Evolutionary conservation across 2,888 invertebrate genomes (phyloP).

Genomic region (Apamea epomidion): DNA sequence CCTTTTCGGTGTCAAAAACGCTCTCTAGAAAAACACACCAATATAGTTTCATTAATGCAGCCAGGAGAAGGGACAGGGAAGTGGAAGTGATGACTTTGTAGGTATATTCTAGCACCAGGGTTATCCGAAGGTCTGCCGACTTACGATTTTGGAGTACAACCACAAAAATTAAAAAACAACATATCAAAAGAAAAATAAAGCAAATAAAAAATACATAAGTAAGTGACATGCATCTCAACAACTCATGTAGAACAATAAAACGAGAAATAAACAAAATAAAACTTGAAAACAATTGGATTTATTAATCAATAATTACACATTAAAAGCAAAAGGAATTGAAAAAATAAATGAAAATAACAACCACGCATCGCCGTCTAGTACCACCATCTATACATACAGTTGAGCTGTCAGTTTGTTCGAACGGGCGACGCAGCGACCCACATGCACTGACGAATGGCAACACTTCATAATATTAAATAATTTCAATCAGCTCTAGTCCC

Average conservation of each 20-base stretch:
- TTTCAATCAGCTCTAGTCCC: not conserved
- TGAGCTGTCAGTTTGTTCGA: conserved; percentile 64
- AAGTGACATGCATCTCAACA: not conserved
- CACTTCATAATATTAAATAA: conserved; percentile 15
- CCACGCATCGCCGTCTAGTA: conserved; percentile 52
- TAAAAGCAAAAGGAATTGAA: conserved; percentile 72
- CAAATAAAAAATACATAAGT: not conserved
- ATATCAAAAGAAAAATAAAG: not conserved
- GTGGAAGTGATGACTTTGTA: not conserved
- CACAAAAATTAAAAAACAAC: not conserved
- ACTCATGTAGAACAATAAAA: not conserved
- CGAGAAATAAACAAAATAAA: conserved; percentile 71
- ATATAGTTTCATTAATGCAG: not conserved
- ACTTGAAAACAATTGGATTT: conserved; percentile 82
- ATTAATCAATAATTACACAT: conserved; percentile 77
- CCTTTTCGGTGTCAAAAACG: too few species aligned
- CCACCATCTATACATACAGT: conserved; percentile 57
- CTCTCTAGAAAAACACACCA: too few species aligned
- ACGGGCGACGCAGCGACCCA: conserved; percentile 28
- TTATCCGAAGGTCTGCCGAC: not conserved
- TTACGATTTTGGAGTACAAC: not conserved
- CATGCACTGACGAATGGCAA: conserved; percentile 24
- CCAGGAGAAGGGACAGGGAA: not conserved
- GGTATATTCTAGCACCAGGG: not conserved
- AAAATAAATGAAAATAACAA: conserved; percentile 70